These are phyloP conservation scores for Cerastis leucographa DNA, from an alignment of 2,888 invertebrate species.

Conservation along the genomic window DNA sequence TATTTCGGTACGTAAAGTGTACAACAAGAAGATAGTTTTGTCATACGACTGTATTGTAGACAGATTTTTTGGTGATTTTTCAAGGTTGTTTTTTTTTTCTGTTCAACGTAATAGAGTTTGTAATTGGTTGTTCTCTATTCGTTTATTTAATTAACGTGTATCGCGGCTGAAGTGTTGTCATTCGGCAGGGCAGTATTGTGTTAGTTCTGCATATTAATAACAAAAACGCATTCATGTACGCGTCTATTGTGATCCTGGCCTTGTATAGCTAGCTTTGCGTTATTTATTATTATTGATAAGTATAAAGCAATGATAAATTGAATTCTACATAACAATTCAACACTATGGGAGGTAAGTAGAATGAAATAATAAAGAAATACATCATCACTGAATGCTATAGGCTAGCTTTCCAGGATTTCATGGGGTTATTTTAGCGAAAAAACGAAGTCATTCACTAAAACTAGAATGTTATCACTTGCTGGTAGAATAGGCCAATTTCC, in stretches of 20 bases:
- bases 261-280: constrained; percentile 79
- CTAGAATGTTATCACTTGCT: constrained; percentile 33
- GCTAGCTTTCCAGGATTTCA: constrained; percentile 54
- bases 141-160: constrained; percentile 84
- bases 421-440: constrained; percentile 45
- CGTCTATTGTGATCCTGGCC: constrained; percentile 80
- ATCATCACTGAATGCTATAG: constrained; percentile 66
- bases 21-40: constrained; percentile 66
- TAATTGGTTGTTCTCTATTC: constrained; percentile 82
- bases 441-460: constrained; percentile 36
- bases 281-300: constrained; percentile 71
- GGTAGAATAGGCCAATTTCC: constrained; percentile 20
- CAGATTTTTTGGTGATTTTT: constrained; percentile 79
- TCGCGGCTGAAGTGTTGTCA: constrained; percentile 73
- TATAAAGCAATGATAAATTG: constrained; percentile 78
- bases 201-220: constrained; percentile 64
- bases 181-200: constrained; percentile 73
- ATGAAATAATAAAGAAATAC: constrained; percentile 57
- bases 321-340: constrained; percentile 75
- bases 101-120: constrained; percentile 75
- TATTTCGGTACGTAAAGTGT: constrained; percentile 78
- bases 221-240: constrained; percentile 63
- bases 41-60: constrained; percentile 72
- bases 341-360: constrained; percentile 85
- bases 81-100: constrained; percentile 87